These are phyloP conservation scores for Calidris pugnax DNA, from an alignment of 2,113 vertebrate species.

Conservation along the genomic window DNA sequence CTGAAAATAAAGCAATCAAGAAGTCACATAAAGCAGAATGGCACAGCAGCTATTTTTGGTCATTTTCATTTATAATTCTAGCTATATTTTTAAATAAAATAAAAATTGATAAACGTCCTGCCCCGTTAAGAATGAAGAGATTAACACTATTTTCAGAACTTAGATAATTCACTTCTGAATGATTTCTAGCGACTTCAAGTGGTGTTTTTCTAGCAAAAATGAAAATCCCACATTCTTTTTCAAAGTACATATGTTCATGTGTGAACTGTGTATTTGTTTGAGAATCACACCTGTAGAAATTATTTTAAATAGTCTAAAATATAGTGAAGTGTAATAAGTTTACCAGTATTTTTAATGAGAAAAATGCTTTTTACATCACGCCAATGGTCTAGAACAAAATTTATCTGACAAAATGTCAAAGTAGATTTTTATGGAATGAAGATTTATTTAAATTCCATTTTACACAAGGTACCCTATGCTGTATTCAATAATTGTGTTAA, in stretches of 20 bases:
- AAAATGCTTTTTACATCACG: background rate
- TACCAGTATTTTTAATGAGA: background rate
- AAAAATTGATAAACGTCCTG: background rate
- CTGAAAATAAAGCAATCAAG: constrained; percentile 13
- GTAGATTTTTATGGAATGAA: background rate
- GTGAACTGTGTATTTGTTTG: background rate
- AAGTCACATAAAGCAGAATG: background rate
- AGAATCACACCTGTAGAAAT: background rate
- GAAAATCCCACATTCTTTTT: background rate
- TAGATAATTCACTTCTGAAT: background rate
- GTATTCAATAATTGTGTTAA: background rate
- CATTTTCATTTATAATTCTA: background rate
- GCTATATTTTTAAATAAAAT: background rate
- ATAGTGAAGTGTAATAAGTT: background rate
- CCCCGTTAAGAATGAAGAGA: background rate
- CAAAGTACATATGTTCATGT: background rate
- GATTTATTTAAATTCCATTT: background rate
- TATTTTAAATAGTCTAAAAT: background rate
- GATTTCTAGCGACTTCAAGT: background rate
- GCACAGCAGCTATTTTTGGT: background rate
- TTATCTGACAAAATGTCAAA: background rate
- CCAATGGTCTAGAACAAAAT: background rate
- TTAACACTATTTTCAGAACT: background rate
- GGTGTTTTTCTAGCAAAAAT: background rate
- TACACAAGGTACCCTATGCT: background rate